These are phyloP conservation scores for Xerus inauris DNA, from an alignment of 2,113 vertebrate species.

Conservation along the genomic window DNA sequence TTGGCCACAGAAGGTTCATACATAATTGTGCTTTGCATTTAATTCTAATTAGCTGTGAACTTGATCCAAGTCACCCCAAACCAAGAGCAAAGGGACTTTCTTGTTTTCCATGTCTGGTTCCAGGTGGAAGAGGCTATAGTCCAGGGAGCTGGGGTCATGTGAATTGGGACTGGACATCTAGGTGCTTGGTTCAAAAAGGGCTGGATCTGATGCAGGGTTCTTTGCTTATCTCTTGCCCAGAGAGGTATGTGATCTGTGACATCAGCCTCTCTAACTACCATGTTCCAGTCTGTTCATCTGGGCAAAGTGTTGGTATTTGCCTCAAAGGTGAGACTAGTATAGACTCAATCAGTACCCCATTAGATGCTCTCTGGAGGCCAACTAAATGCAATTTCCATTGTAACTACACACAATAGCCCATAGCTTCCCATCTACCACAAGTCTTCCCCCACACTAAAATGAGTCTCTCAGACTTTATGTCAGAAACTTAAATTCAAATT, in stretches of 20 bases:
- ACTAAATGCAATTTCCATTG: fast-evolving
- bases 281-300: no score
- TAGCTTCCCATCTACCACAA: not conserved
- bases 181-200: not conserved
- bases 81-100: conserved; percentile 72
- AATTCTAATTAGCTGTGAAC: conserved; percentile 85
- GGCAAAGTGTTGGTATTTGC: not conserved
- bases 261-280: fast-evolving
- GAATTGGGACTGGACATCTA: not conserved
- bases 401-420: no score
- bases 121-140: conserved; percentile 46
- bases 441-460: no score
- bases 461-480: not conserved
- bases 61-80: conserved; percentile 81
- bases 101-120: conserved; percentile 59
- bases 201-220: not conserved
- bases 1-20: conserved; percentile 84
- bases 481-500: not conserved
- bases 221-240: not conserved
- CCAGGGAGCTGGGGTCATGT: conserved; percentile 23
- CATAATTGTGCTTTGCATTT: conserved; percentile 83
- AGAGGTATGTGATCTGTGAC: not conserved
- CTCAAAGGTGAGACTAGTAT: not conserved
- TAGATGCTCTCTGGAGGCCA: not conserved
- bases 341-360: not conserved